These are phyloP conservation scores for Empidonax traillii DNA, from an alignment of 2,113 vertebrate species.

Conservation along the genomic window DNA sequence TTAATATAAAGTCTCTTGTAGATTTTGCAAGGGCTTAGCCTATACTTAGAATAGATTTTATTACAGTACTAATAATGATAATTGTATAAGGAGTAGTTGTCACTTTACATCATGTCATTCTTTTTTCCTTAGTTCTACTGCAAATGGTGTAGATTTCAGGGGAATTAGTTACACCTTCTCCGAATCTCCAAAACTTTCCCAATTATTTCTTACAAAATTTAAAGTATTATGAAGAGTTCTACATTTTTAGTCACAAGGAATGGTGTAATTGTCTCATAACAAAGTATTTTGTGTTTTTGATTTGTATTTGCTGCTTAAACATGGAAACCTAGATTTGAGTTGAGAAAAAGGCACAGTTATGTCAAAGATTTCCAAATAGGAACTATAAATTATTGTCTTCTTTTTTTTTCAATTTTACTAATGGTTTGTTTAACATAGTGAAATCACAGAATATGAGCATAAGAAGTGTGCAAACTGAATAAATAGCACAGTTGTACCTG, in stretches of 20 bases:
- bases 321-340: neutral
- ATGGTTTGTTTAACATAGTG: neutral
- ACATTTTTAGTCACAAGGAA: neutral
- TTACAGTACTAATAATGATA: neutral
- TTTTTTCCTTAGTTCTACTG: neutral
- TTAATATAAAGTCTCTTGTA: neutral
- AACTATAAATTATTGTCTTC: neutral
- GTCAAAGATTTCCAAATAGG: neutral
- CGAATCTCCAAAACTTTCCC: neutral
- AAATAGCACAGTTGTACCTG: neutral
- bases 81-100: neutral
- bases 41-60: neutral
- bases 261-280: neutral
- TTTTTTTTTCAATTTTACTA: neutral
- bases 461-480: neutral
- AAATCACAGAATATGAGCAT: neutral
- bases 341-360: neutral
- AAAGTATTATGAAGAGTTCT: neutral
- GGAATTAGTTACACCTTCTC: neutral
- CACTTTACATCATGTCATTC: neutral
- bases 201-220: neutral
- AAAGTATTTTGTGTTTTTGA: neutral
- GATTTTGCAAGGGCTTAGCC: neutral
- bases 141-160: neutral
- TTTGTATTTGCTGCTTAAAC: neutral